Evolutionary conservation across 2,888 invertebrate species (phyloP).

Genomic region (Galerucella nymphaeae): DNA sequence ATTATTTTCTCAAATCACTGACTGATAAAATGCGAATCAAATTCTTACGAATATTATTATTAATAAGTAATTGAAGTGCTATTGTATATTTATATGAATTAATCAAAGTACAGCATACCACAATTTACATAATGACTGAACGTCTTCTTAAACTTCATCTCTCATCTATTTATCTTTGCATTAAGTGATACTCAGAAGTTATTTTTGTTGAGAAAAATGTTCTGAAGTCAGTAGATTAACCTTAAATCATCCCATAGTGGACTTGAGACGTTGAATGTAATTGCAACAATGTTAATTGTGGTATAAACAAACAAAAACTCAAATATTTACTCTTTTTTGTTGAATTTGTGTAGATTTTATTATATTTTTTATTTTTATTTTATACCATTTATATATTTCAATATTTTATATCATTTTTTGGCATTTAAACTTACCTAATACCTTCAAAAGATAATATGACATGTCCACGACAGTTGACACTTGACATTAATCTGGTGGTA

Average conservation of each 20-base stretch:
- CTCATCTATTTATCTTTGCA: too few relatives aligned
- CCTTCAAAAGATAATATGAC: too few relatives aligned
- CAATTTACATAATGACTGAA: not conserved
- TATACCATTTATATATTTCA: not conserved
- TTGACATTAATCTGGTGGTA: too few relatives aligned
- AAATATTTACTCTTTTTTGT: not conserved
- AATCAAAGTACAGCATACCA: not conserved
- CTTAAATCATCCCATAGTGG: too few relatives aligned
- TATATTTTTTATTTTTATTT: not conserved
- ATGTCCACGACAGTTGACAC: too few relatives aligned
- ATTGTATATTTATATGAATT: not conserved
- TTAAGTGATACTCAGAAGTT: too few relatives aligned
- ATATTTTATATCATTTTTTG: not conserved
- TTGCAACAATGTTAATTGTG: not conserved
- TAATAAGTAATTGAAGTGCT: not conserved
- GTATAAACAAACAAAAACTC: not conserved
- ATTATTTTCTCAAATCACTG: too few relatives aligned
- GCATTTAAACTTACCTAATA: not conserved
- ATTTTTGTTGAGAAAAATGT: too few relatives aligned
- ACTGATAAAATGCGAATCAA: slow-evolving; percentile 22
- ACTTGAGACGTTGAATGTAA: too few relatives aligned
- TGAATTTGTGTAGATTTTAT: not conserved
- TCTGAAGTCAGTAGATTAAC: too few relatives aligned
- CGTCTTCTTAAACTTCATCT: not conserved
- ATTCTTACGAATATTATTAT: slow-evolving; percentile 18